Evolutionary conservation across 2,113 vertebrate species (phyloP), one percentile per base, ranked within the genome.

Genomic region (Pogonocichla stellata): DNA sequence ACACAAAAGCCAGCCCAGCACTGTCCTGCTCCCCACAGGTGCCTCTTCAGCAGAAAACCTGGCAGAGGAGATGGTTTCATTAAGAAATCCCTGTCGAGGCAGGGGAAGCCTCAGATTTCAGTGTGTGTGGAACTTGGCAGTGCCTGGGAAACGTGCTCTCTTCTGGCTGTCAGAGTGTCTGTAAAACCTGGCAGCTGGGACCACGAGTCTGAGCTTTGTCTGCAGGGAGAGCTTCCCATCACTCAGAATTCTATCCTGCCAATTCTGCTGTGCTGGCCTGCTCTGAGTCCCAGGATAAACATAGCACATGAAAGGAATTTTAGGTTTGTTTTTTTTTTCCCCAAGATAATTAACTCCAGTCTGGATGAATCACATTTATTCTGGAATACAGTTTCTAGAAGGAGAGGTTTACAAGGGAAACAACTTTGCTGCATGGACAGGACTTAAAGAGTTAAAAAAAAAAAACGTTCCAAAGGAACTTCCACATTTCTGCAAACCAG

Each of bases 21-120:
- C 51, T 53, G 79, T 72, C 69, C 75, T 56, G 60, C 81, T 86
- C 51, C 60, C 50, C 67, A 65, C 25, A 88, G 54, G 62, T 54
- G 72, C 72, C 70, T 80, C 83, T 51, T 66, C 88, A 86, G 83
- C 86, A 95, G 75, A 86, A 93, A 84, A 43, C 29, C 80, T 43
- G 42, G 50, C 86, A 73, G 29, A 60, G 60, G 60, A 88, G 67
- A 56, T 19, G 19, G 33, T 80, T 83, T 57, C 36, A 69, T 56
- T 14, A 19, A 29, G 62, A 56, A 62, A 62, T n/a, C 33, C n/a
- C 24, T 3, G 13, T 2, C 43, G 67, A 90, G 72, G 72, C 51
- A 67, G 34, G 34, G 40, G 51, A 81, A 93, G n/a, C 51, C 83
- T 86, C 3, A 0, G 31, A 48, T 92, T 91, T 74, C 58, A 62